Base-by-base conservation (phyloP, 1,140 invertebrate genomes). In the Diorhabda elongata region DNA sequence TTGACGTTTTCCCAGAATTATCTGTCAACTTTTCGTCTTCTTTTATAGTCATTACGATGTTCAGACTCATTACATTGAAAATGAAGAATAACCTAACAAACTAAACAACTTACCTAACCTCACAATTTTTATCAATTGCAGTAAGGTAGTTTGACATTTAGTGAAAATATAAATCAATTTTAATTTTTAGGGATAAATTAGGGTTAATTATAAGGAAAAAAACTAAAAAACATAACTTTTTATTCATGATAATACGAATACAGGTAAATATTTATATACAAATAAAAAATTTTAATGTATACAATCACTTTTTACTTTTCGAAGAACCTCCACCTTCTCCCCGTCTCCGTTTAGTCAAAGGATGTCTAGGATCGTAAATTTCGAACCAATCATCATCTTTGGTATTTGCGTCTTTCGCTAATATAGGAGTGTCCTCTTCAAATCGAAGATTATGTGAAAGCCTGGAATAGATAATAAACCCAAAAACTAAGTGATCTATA, bases 331-430 rank as follows among this genome's bases (percentile, higher is more conserved):
- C 47, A 8, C 47, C 47, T 78, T 86, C 87, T 4, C 86, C 93
- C 69, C 96, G 84, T 79, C 95, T 88, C 64, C 96, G 85, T 84
- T 97, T 95, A 74, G 95, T 98, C 0, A 99, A 81, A 0, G 94
- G 92, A 86, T 98, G 98, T 74, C 97, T 84, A 0, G 98, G 97
- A 84, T 98, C 96, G 77, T 92, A 92, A 68, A 98, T 95, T 77
- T 98, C 95, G 81, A 97, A 99, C 93, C 97, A 96, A 80, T 98
- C 96, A 75, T 95, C 91, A 66, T 90, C 87, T 80, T 95, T 96
- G 3, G 90, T 93, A 74, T 94, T 98, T 0, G 97, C 97, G 86
- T 99, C 98, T 80, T 97, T 95, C 0, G 97, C 97, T 64, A 96
- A 83, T 11, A 94, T 89, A 0, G 90, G 87, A 1, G 83, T 84